phyloP scores from a whole-genome alignment of 1,140 invertebrate genomes.

The Aporrectodea caliginosa region DNA sequence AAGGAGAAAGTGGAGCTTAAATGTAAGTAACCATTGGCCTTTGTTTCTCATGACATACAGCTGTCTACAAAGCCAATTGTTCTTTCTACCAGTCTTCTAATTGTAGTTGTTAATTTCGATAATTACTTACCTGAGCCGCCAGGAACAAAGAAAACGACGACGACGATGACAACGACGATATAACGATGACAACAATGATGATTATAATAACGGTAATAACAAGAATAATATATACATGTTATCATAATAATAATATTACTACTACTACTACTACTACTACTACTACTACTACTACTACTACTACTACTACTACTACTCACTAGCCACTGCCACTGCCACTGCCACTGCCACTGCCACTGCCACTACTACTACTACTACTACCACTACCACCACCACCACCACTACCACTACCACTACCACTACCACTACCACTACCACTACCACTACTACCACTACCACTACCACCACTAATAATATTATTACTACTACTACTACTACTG shows the following conservation, averaged over 20 bases:
- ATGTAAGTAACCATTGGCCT: no score
- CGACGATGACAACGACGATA: neutral
- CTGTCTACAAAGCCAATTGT: no score
- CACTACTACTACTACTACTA: neutral
- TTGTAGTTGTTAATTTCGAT: neutral
- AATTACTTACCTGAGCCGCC: neutral
- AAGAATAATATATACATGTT: neutral
- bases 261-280: conserved; percentile 2
- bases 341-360: neutral
- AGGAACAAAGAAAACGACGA: neutral
- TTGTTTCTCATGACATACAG: no score
- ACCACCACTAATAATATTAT: neutral
- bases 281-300: conserved; percentile 3
- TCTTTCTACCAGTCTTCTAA: no score
- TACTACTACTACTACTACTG: neutral
- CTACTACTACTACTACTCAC: neutral
- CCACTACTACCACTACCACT: neutral
- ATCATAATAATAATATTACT: neutral
- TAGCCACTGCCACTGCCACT: neutral
- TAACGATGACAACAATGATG: neutral
- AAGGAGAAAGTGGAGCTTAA: no score
- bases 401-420: neutral
- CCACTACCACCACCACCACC: neutral
- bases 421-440: neutral
- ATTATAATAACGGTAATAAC: neutral